phyloP scores from a whole-genome alignment of 2,888 invertebrate genomes.

The Eledone cirrhosa region DNA sequence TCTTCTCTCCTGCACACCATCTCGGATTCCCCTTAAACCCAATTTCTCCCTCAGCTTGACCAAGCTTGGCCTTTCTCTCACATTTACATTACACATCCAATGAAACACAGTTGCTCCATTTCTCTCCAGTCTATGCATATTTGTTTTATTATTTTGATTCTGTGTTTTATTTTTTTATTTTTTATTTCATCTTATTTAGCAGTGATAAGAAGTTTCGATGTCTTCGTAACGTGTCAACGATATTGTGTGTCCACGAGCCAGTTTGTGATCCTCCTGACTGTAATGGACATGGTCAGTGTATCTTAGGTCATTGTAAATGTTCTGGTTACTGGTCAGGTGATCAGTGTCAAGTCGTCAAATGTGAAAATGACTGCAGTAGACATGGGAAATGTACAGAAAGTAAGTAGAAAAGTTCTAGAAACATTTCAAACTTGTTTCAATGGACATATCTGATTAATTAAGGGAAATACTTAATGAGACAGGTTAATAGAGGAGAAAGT shows the following conservation, averaged over 20 bases:
- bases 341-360: conserved; percentile 57
- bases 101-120: too few species aligned
- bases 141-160: neutral
- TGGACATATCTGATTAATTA: too few species aligned
- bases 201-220: conserved; percentile 52
- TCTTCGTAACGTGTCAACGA: conserved; percentile 59
- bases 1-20: too few species aligned
- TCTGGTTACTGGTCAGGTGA: conserved; percentile 56
- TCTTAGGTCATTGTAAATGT: conserved; percentile 60
- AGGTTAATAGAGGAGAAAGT: too few species aligned
- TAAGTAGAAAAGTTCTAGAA: conserved; percentile 31
- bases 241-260: conserved; percentile 64
- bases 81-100: too few species aligned
- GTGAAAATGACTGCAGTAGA: conserved; percentile 57
- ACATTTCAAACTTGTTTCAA: too few species aligned
- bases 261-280: conserved; percentile 57
- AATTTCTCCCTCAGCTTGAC: too few species aligned
- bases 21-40: too few species aligned
- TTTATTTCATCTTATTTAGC: conserved; percentile 35
- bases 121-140: too few species aligned
- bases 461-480: too few species aligned
- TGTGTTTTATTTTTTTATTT: too few species aligned
- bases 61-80: too few species aligned
- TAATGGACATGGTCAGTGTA: conserved; percentile 60
- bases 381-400: conserved; percentile 60